Evolutionary conservation across 2,888 invertebrate genomes (phyloP).

Genomic region (Lasioglossum calceatum): DNA sequence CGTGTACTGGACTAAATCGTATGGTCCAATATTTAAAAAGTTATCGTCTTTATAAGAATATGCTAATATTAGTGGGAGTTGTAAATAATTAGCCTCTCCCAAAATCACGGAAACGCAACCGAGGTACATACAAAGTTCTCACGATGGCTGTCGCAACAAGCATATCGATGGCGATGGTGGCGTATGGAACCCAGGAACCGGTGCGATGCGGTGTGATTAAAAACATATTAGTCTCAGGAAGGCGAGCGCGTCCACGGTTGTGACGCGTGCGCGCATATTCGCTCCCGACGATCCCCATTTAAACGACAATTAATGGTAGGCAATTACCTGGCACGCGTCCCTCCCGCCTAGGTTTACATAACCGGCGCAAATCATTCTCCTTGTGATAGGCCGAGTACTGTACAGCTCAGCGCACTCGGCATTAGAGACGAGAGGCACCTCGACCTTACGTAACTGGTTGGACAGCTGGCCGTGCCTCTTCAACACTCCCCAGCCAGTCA

Average conservation of each 20-base stretch:
- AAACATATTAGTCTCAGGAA: neutral
- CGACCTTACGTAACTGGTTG: slow-evolving; percentile 75
- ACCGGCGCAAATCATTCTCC: slow-evolving; percentile 87
- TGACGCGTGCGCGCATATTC: neutral
- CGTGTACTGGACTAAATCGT: too few species aligned
- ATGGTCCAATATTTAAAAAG: too few species aligned
- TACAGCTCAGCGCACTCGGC: slow-evolving; percentile 75
- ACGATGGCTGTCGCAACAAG: neutral
- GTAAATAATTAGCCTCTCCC: neutral
- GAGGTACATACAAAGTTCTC: neutral
- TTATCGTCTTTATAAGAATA: too few species aligned
- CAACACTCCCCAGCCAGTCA: slow-evolving; percentile 80
- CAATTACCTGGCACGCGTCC: slow-evolving; percentile 86
- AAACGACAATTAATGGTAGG: slow-evolving; percentile 16
- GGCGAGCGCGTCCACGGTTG: neutral
- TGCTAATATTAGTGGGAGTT: too few species aligned
- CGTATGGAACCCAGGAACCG: neutral
- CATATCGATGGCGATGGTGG: neutral
- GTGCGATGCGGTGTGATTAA: neutral
- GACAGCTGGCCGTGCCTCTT: slow-evolving; percentile 68
- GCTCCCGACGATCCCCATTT: neutral
- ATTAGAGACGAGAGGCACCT: slow-evolving; percentile 76
- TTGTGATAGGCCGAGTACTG: slow-evolving; percentile 79
- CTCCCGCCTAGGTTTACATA: slow-evolving; percentile 86
- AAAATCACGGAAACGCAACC: neutral